Evolutionary conservation across 2,888 invertebrate species (phyloP).

Genomic region (Chrysopilus asiliformis): DNA sequence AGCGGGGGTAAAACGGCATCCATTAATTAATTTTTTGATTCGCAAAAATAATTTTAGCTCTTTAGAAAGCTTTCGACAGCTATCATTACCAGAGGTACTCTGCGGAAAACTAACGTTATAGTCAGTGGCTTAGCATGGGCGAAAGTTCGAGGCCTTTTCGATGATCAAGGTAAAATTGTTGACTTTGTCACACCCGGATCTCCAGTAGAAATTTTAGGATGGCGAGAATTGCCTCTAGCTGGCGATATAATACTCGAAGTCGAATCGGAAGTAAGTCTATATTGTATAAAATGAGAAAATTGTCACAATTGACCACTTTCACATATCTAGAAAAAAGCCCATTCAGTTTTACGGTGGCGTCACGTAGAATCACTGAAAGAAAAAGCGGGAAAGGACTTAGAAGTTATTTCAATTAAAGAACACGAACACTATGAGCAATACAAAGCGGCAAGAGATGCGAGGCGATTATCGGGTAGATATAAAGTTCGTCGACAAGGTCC

Average conservation of each 20-base stretch:
- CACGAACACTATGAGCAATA: constrained; percentile 53
- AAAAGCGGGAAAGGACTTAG: constrained; percentile 48
- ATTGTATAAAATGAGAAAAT: background rate
- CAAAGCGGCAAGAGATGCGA: constrained; percentile 43
- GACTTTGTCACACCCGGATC: constrained; percentile 55
- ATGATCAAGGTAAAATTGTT: constrained; percentile 57
- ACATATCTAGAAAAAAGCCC: constrained; percentile 45
- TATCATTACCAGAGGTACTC: constrained; percentile 71
- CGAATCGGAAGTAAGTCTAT: constrained; percentile 46
- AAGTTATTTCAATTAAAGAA: constrained; percentile 50
- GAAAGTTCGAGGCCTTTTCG: constrained; percentile 66
- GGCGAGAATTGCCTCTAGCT: constrained; percentile 77
- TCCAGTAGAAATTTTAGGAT: constrained; percentile 79
- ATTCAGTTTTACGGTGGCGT: constrained; percentile 53
- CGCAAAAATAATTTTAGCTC: background rate
- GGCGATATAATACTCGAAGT: constrained; percentile 84
- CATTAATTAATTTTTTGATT: background rate
- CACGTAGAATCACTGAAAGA: constrained; percentile 43
- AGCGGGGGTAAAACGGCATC: too few relatives aligned
- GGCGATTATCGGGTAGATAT: constrained; percentile 47
- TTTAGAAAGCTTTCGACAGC: constrained; percentile 67
- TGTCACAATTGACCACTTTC: constrained; percentile 4
- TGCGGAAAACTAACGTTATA: constrained; percentile 60
- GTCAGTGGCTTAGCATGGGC: constrained; percentile 78
- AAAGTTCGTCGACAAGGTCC: constrained; percentile 44